A percentile compares a stretch with the other conserved stretches of the same genome.
Conservation (phyloP, 1,140 invertebrate species). For the Zeugodacus cucurbitae region DNA sequence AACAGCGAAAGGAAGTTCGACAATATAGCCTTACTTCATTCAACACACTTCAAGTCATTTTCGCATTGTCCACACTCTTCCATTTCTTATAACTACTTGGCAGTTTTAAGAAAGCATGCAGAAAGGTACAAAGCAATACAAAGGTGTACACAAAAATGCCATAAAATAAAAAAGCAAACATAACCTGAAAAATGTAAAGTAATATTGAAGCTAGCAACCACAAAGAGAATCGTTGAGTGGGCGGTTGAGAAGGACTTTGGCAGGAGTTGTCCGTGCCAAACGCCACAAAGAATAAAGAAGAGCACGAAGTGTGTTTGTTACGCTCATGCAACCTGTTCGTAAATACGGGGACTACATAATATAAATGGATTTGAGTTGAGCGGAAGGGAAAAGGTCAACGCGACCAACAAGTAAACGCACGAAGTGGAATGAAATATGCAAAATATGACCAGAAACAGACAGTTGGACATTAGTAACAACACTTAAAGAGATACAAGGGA, state of each 20-base stretch:
- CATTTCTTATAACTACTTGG: neutral
- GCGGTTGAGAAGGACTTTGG: neutral
- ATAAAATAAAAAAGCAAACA: neutral
- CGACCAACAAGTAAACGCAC: neutral
- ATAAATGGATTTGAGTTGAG: neutral
- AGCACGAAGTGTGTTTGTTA: neutral
- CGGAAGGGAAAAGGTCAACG: neutral
- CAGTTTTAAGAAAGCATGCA: neutral
- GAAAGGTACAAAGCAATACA: neutral
- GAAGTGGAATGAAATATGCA: neutral
- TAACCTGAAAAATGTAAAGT: neutral
- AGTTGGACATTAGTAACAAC: neutral
- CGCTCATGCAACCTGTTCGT: neutral
- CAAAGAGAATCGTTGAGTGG: neutral
- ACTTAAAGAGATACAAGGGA: neutral
- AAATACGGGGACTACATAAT: neutral
- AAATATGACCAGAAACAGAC: neutral
- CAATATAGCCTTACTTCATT: neutral
- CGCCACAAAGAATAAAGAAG: neutral
- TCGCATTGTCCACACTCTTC: neutral
- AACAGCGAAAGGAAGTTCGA: neutral
- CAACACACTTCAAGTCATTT: neutral
- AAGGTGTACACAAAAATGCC: neutral
- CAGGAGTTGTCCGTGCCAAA: neutral
- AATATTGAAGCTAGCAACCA: neutral